Evolutionary conservation across 30 jellyfish, hydroid and myxozoan species (phyloP).

Genomic region (Cassiopea xamachana): DNA sequence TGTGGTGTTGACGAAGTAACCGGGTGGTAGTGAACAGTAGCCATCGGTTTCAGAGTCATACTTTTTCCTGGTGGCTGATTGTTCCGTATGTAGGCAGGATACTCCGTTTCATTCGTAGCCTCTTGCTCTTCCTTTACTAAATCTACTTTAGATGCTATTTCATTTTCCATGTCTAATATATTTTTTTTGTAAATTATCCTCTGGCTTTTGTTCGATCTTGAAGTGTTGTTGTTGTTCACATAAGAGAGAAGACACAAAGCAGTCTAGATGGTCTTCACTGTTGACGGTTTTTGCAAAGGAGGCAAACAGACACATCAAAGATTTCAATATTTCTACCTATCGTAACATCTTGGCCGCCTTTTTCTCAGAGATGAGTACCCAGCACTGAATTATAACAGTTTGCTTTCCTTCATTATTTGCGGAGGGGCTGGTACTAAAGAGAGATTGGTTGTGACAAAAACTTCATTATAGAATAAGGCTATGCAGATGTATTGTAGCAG

Average conservation of each 20-base stretch:
- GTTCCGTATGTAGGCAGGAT: background rate
- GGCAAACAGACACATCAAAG: no score
- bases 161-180: background rate
- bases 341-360: no score
- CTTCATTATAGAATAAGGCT: no score
- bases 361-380: no score
- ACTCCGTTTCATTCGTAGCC: background rate
- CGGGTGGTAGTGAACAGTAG: slow-evolving; percentile 9
- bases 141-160: background rate
- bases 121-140: slow-evolving; percentile 1
- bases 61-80: background rate
- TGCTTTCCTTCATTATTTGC: no score
- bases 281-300: no score
- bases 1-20: background rate
- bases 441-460: no score
- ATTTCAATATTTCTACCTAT: no score
- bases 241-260: background rate
- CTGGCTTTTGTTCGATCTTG: background rate
- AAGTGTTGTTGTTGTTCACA: background rate
- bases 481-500: no score
- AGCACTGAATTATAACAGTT: no score
- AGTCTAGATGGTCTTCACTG: no score
- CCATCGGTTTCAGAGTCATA: background rate
- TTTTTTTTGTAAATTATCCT: background rate
- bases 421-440: no score